Evolutionary conservation across 2,113 vertebrate genomes (phyloP).

Genomic region (Dasypus novemcinctus): DNA sequence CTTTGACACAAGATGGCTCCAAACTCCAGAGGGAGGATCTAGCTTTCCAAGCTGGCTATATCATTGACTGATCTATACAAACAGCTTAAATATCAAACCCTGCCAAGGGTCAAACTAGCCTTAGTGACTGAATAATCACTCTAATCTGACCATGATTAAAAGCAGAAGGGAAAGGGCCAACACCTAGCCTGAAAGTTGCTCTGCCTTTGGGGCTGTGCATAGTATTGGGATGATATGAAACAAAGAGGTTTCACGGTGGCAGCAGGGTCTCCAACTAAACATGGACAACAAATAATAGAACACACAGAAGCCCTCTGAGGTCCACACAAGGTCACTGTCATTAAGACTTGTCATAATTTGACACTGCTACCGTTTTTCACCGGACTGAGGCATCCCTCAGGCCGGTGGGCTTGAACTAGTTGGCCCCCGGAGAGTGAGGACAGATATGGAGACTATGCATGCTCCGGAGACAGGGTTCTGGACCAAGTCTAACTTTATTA

Average conservation of each 20-base stretch:
- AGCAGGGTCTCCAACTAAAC: not conserved
- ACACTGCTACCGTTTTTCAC: no score
- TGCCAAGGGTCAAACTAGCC: not conserved
- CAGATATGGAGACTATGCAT: no score
- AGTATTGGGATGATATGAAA: not conserved
- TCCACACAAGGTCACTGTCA: no score
- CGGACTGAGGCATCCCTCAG: no score
- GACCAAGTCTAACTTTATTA: no score
- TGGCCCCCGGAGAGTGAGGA: no score
- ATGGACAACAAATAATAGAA: not conserved
- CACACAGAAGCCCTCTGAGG: not conserved
- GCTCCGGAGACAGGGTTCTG: no score
- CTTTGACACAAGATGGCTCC: not conserved
- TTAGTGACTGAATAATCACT: not conserved
- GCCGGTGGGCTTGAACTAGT: no score
- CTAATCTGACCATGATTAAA: not conserved
- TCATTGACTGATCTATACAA: not conserved
- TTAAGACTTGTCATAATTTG: no score
- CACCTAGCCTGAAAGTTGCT: not conserved
- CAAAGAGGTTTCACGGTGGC: not conserved
- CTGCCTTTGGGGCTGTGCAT: not conserved
- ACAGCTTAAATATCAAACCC: not conserved
- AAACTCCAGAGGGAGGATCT: not conserved
- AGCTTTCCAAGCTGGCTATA: not conserved
- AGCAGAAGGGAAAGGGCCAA: not conserved